Base-by-base conservation (phyloP, 2,888 invertebrate species). In the Cataglyphis cursor region DNA sequence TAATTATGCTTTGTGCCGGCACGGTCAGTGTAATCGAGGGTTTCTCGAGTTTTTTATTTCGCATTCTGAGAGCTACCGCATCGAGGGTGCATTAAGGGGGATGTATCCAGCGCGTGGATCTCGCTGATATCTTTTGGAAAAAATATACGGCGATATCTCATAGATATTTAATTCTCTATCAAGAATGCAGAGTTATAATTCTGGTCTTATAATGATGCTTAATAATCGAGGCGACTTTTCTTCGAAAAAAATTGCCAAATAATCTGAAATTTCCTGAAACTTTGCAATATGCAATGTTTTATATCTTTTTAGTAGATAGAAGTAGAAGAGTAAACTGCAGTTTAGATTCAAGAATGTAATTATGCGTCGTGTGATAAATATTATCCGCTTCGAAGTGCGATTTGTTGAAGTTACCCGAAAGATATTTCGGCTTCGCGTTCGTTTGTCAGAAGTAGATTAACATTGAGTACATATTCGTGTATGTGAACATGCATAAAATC, bases 361-460 rank as follows among this genome's bases (percentile, higher is more conserved):
- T 81, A 75, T 44, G 76, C 35, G 18, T 9, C 15, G 57, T 57
- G 65, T 65, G 76, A 65, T 65, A 31, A 51, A 54, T 66, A 78
- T 64, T 48, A 35, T 44, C 66, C 51, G n/a, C 24, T 28, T 10
- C 38, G 28, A n/a, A 68, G 57, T 65, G 44, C 48, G 44, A 54
- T 81, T n/a, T 51, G 44, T 6, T 41, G 38, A 76, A 41, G 76
- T 28, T 68, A 41, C 24, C 65, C 66, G 54, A 76, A 76, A 64
- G 75, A 41, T 66, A 76, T 76, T 76, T 54, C 70, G 41, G 54
- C n/a, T 68, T 66, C 54, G 24, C 38, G n/a, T 74, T 73, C 61
- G 41, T 78, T 57, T 80, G 61, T 59, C n/a, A 65, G 68, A 76
- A 41, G 54, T 66, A 76, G 66, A 76, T 76, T 76, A 76, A 76